Conservation (phyloP, 2,113 vertebrate species). For the Cololabis saira region DNA sequence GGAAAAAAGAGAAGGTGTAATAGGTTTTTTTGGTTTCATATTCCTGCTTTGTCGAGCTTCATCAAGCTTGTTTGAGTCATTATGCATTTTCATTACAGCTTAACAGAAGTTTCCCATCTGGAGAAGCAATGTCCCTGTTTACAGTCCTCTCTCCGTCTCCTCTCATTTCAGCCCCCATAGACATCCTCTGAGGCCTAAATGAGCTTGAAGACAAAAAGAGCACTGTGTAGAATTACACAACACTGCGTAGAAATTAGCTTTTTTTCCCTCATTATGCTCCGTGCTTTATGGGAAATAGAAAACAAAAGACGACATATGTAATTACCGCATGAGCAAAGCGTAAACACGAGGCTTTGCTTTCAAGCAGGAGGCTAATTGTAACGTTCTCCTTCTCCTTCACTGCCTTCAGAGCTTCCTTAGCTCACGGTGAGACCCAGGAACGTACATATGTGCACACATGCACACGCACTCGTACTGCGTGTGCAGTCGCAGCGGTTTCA, state of each 20-base stretch:
- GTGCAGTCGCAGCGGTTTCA: constrained; percentile 30
- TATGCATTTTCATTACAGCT: constrained; percentile 68
- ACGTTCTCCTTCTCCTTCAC: constrained; percentile 65
- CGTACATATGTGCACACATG: constrained; percentile 55
- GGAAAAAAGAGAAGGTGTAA: constrained; percentile 7
- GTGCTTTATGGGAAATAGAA: constrained; percentile 68
- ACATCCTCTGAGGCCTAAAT: constrained; percentile 59
- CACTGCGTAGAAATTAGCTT: constrained; percentile 39
- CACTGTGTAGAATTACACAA: constrained; percentile 40
- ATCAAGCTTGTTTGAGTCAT: constrained; percentile 70
- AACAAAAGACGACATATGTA: constrained; percentile 80
- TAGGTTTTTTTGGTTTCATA: constrained; percentile 40
- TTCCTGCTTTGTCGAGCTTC: constrained; percentile 54
- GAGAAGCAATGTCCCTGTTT: constrained; percentile 63
- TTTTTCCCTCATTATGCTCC: constrained; percentile 64
- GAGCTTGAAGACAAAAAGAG: constrained; percentile 72
- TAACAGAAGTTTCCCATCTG: constrained; percentile 74
- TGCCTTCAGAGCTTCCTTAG: constrained; percentile 62
- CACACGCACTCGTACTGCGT: constrained; percentile 37
- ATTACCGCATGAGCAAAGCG: constrained; percentile 73
- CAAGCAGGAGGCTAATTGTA: constrained; percentile 68
- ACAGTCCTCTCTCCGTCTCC: constrained; percentile 53
- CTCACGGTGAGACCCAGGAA: constrained; percentile 60
- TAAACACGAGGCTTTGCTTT: constrained; percentile 75
- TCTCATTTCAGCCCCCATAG: constrained; percentile 61